These are phyloP conservation scores for Mellilla xanthometata DNA, from an alignment of 2,888 invertebrate species.

Conservation along the genomic window DNA sequence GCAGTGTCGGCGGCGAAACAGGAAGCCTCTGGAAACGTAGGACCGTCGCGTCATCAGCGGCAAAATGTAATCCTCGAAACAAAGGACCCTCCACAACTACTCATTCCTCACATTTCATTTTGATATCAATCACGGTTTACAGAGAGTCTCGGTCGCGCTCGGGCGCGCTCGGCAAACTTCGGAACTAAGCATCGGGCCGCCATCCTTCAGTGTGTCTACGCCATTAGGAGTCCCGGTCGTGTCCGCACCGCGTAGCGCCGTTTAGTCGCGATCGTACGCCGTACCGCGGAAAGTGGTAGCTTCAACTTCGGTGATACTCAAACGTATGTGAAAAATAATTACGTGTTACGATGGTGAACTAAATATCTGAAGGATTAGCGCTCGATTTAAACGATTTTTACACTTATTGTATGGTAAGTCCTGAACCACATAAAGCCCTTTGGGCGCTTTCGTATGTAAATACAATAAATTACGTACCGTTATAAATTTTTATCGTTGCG, in stretches of 20 bases:
- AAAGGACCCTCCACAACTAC: slow-evolving; percentile 73
- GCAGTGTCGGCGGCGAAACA: slow-evolving; percentile 27
- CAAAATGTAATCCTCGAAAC: slow-evolving; percentile 72
- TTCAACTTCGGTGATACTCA: slow-evolving; percentile 45
- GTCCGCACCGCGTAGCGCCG: slow-evolving; percentile 54
- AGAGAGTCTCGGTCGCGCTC: slow-evolving; percentile 61
- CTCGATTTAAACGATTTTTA: slow-evolving; percentile 37
- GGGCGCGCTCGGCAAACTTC: slow-evolving; percentile 60
- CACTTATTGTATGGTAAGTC: slow-evolving; percentile 65
- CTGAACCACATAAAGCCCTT: slow-evolving; percentile 16
- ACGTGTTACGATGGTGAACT: slow-evolving; percentile 52
- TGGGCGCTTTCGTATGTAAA: slow-evolving; percentile 19
- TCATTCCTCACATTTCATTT: slow-evolving; percentile 80
- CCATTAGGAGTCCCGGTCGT: slow-evolving; percentile 66
- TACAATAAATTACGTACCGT: slow-evolving; percentile 25
- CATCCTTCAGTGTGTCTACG: slow-evolving; percentile 65
- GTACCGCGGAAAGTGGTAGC: slow-evolving; percentile 45
- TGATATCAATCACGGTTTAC: slow-evolving; percentile 80
- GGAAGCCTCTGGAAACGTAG: slow-evolving; percentile 37
- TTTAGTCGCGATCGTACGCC: slow-evolving; percentile 38
- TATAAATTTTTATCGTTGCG: slow-evolving; percentile 18
- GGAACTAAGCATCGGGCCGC: slow-evolving; percentile 56
- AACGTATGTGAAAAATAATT: slow-evolving; percentile 42
- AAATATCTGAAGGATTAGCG: slow-evolving; percentile 46
- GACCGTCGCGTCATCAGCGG: slow-evolving; percentile 34